Base-by-base conservation (phyloP, 2,113 vertebrate species). In the Thunnus thynnus region DNA sequence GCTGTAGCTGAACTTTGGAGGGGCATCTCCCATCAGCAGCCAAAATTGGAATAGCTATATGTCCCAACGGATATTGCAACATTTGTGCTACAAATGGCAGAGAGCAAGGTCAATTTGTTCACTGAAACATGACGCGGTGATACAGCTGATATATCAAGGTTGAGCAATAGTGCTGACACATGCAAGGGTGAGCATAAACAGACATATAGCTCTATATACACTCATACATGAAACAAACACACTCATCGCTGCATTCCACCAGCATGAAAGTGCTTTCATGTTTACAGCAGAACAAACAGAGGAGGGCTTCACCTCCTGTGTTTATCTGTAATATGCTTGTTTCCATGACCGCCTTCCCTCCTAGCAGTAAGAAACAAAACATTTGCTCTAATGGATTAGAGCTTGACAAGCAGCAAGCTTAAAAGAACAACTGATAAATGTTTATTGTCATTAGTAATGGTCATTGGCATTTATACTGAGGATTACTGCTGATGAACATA, bases 271-370 rank as follows among this genome's bases (percentile, higher is more conserved):
- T 83, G 75, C 90, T 88, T 91, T 91, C 76, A 85, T 92, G 90
- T 92, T 92, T 91, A 92, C 72, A 85, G 81, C 88, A 87, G 80
- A 83, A 84, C 88, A 93, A 92, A 93, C 89, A 89, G 75, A 83
- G 72, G 65, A 89, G 80, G 74, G 36, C 87, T 90, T 90, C 74
- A 74, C 76, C 88, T 81, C 84, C 85, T 89, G 82, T 94, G 91
- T 94, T 94, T 92, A 92, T 92, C 90, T 78, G 82, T 78, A 90
- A 75, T 80, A 86, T 76, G 58, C 62, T 82, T 54, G 80, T 92
- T 89, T 89, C 93, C 90, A 87, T 90, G 80, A 88, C 86, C 22
- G 64, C 91, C 60, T 85, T 72, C 47, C 73, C 83, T 79, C 22
- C 78, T 22, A 82, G 51, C 67, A 84, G 68, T 47, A 71, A 79